Percentiles rank a stretch among this genome's conserved stretches.
Conservation (phyloP, 2,113 vertebrate species). For the Alectura lathami region DNA sequence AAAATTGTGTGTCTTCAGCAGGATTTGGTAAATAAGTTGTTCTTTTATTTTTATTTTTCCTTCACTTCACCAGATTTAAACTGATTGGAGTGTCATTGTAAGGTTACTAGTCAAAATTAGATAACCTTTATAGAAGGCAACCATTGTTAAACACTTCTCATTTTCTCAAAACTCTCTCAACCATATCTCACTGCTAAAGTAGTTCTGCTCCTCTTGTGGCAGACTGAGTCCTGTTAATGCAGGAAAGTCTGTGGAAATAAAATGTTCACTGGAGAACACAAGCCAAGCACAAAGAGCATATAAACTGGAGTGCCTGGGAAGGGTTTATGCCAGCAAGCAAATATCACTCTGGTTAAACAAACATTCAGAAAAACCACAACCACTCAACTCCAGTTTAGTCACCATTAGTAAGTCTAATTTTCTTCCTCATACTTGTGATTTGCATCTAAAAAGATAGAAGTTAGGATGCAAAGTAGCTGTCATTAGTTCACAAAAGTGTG, state of each 20-base stretch:
- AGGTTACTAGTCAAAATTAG: not conserved
- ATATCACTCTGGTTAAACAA: not conserved
- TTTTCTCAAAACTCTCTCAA: not conserved
- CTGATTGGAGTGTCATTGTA: not conserved
- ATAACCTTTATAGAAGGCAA: not conserved
- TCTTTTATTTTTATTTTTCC: too few species aligned
- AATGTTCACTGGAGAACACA: not conserved
- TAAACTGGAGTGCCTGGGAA: too few species aligned
- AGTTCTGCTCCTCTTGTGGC: not conserved
- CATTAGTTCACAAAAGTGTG: not conserved
- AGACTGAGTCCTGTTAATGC: not conserved
- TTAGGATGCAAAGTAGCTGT: not conserved
- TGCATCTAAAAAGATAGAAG: not conserved
- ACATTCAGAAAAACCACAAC: too few species aligned
- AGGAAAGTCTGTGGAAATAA: not conserved
- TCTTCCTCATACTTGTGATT: not conserved
- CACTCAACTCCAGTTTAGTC: not conserved
- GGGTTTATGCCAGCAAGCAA: not conserved
- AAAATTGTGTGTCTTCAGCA: too few species aligned
- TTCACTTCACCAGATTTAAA: not conserved
- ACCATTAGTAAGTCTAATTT: not conserved
- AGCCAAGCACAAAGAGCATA: too few species aligned
- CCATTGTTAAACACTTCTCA: not conserved
- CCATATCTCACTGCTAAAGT: not conserved
- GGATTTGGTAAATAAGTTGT: not conserved